Evolutionary conservation across 2,888 invertebrate species (phyloP).

Genomic region (Tuta absoluta): DNA sequence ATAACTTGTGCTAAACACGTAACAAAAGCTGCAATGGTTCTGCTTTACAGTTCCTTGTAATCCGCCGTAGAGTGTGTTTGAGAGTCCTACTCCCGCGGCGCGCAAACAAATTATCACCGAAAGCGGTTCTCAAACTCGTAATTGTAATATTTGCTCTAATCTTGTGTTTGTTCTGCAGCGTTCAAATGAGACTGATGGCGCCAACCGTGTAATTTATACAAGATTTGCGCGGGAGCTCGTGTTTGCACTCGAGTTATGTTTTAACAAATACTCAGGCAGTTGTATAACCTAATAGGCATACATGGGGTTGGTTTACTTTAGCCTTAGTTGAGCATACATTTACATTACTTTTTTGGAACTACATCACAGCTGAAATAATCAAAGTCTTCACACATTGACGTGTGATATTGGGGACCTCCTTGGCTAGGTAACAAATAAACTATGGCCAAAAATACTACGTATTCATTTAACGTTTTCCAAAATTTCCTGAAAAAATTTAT

Average conservation of each 20-base stretch:
- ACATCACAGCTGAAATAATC: no score
- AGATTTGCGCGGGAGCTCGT: conserved; percentile 14
- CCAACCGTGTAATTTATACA: conserved; percentile 18
- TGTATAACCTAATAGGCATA: neutral
- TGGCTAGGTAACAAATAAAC: no score
- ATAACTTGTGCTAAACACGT: no score
- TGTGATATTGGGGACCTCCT: no score
- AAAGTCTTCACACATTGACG: no score
- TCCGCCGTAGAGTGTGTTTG: conserved; percentile 2
- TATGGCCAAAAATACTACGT: no score
- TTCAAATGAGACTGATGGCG: conserved; percentile 28
- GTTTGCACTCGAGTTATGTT: conserved; percentile 14
- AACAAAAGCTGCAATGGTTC: neutral
- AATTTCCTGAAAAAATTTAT: no score
- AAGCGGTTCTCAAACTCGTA: conserved; percentile 60
- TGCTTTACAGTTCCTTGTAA: no score
- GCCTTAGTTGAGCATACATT: neutral
- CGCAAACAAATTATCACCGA: conserved; percentile 66
- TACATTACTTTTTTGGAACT: no score
- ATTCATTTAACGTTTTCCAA: no score
- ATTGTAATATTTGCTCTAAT: conserved; percentile 48
- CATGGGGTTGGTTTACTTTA: neutral
- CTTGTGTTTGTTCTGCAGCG: conserved; percentile 38
- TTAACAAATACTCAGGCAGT: neutral
- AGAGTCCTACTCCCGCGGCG: conserved; percentile 34